A percentile compares a stretch with the other conserved stretches of the same genome.
Evolutionary conservation across 2,888 invertebrate genomes (phyloP).

Genomic region (Idaea biselata): DNA sequence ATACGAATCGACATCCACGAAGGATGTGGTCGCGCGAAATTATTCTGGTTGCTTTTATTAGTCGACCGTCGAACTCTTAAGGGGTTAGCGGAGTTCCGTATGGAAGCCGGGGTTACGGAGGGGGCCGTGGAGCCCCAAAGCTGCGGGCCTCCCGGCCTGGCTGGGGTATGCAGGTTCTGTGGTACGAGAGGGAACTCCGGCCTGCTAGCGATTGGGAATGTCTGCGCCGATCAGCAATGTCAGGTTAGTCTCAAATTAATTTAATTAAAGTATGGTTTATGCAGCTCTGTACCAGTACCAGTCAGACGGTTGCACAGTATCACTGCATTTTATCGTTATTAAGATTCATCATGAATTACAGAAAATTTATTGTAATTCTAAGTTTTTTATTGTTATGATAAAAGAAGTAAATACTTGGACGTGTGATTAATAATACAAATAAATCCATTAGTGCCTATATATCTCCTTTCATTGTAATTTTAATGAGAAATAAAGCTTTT

Average conservation of each 20-base stretch:
- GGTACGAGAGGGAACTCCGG: constrained; percentile 92
- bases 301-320: too few relatives aligned
- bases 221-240: constrained; percentile 96
- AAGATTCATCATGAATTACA: too few relatives aligned
- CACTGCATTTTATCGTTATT: too few relatives aligned
- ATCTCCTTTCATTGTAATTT: too few relatives aligned
- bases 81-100: constrained; percentile 93
- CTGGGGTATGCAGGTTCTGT: constrained; percentile 94
- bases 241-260: constrained; percentile 77
- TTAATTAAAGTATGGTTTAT: not conserved
- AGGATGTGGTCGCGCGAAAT: constrained; percentile 95
- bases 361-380: too few relatives aligned
- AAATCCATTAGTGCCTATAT: too few relatives aligned
- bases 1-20: constrained; percentile 98
- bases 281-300: not conserved
- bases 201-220: constrained; percentile 93
- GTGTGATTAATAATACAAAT: too few relatives aligned
- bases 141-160: constrained; percentile 61
- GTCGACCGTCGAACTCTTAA: constrained; percentile 97
- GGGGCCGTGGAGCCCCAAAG: constrained; percentile 28
- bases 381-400: too few relatives aligned
- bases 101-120: constrained; percentile 47
- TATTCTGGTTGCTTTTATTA: constrained; percentile 96
- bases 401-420: too few relatives aligned
- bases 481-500: too few relatives aligned